Evolutionary conservation across 2,797 vertebrate species (phyloP).

Genomic region (Etheostoma perlongum): DNA sequence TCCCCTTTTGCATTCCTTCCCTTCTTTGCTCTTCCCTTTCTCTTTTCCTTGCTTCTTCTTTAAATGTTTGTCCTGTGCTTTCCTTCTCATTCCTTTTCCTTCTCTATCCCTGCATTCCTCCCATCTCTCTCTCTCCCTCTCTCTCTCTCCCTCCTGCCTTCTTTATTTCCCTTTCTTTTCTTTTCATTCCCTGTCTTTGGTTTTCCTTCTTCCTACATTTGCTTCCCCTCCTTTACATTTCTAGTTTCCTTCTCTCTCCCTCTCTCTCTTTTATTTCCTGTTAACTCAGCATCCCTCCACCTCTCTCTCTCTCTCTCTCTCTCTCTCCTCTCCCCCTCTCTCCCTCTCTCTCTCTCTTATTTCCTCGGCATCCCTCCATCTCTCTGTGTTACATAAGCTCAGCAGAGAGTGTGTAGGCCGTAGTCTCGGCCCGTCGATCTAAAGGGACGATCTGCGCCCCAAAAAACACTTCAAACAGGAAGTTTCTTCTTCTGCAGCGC

Average conservation of each 20-base stretch:
- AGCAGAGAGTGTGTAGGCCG: constrained; percentile 78
- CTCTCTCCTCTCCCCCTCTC: rapidly evolving
- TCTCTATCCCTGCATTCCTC: not conserved
- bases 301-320: no score
- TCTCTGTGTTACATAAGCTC: constrained; percentile 70
- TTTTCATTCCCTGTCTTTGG: no score
- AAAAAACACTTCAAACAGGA: constrained; percentile 59
- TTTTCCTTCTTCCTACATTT: no score
- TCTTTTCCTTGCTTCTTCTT: not conserved
- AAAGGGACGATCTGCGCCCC: constrained; percentile 54
- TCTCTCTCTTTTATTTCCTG: no score
- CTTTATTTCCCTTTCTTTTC: not conserved
- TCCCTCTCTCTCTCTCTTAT: no score
- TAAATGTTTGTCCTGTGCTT: not conserved
- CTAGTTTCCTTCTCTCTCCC: no score
- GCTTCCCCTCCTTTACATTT: no score
- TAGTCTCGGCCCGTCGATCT: constrained; percentile 75
- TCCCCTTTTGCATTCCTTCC: not conserved
- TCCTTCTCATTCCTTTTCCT: no score
- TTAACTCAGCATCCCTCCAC: no score
- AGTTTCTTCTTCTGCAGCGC: constrained; percentile 45
- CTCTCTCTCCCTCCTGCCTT: no score
- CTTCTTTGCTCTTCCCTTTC: not conserved
- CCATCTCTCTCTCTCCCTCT: no score
- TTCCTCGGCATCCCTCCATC: constrained; percentile 51